Conservation (phyloP, 2,797 vertebrate species). For the Diglossa cyanea region DNA sequence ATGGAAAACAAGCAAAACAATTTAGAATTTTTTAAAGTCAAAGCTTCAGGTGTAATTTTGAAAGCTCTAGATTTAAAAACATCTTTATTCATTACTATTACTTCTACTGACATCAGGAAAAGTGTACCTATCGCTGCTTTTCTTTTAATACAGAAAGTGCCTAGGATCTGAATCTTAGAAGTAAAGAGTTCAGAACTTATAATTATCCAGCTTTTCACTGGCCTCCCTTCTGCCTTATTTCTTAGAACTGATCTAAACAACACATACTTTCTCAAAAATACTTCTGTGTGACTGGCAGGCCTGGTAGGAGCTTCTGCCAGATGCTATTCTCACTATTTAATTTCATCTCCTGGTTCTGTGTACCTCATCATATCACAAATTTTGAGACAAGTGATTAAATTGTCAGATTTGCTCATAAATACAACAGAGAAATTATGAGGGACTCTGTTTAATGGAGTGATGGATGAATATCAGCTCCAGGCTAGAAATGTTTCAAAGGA, state of each 20-base stretch:
- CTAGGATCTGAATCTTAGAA: not conserved
- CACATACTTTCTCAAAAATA: not conserved
- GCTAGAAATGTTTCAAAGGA: not conserved
- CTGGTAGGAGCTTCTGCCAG: not conserved
- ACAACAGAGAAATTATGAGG: not conserved
- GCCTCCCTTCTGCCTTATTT: not conserved
- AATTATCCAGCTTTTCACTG: not conserved
- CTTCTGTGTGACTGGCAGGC: not conserved
- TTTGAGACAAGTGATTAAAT: not conserved
- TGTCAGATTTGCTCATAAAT: constrained; percentile 1
- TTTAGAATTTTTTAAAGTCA: not conserved
- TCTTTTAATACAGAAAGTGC: not conserved
- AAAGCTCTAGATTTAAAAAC: not conserved
- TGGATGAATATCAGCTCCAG: not conserved
- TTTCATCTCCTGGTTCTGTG: not conserved
- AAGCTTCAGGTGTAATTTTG: not conserved
- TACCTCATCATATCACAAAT: not conserved
- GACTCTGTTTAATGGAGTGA: not conserved
- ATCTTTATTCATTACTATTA: not conserved
- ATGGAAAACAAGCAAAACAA: not conserved
- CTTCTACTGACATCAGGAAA: not conserved
- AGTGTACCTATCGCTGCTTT: not conserved
- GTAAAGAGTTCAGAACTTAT: not conserved
- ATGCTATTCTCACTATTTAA: not conserved
- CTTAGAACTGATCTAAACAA: not conserved